These are phyloP conservation scores for Drosophila austrosaltans DNA, from an alignment of 2,888 invertebrate species.

Conservation along the genomic window DNA sequence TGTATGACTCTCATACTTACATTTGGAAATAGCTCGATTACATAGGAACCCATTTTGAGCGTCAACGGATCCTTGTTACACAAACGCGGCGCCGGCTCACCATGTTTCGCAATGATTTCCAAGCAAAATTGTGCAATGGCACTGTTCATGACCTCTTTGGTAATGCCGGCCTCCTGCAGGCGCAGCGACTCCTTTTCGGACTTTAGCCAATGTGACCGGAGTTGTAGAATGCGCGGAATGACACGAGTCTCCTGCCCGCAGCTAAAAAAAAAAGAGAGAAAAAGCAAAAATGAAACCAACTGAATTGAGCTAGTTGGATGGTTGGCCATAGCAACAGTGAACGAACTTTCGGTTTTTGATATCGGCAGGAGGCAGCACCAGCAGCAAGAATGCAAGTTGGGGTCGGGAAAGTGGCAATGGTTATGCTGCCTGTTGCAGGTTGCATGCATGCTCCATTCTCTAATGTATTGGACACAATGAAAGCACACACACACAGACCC, in stretches of 20 bases:
- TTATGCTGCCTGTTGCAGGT: constrained; percentile 6
- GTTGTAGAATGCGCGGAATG: constrained; percentile 97
- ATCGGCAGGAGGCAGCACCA: not conserved
- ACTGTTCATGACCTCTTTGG: constrained; percentile 95
- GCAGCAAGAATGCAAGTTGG: not conserved
- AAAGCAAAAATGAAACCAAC: constrained; percentile 9
- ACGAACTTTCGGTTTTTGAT: constrained; percentile 10
- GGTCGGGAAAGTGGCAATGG: not conserved
- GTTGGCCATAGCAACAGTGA: not conserved
- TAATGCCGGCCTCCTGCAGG: constrained; percentile 96
- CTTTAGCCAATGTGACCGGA: constrained; percentile 97
- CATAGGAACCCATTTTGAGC: constrained; percentile 97
- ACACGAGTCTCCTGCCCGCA: constrained; percentile 99
- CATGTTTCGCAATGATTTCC: constrained; percentile 98
- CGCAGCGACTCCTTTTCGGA: constrained; percentile 96
- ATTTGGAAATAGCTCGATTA: constrained; percentile 97
- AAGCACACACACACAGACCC: constrained; percentile 2
- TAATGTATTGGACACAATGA: constrained; percentile 46
- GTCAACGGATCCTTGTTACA: constrained; percentile 99
- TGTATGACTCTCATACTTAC: constrained; percentile 65
- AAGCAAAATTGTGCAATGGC: constrained; percentile 98
- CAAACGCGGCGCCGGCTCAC: constrained; percentile 95
- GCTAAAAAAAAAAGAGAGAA: constrained; percentile 82
- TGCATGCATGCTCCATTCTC: constrained; percentile 5
- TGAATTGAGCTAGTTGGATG: not conserved